Base-by-base conservation (phyloP, 2,797 vertebrate species). In the Oceanodroma leucorhoa region DNA sequence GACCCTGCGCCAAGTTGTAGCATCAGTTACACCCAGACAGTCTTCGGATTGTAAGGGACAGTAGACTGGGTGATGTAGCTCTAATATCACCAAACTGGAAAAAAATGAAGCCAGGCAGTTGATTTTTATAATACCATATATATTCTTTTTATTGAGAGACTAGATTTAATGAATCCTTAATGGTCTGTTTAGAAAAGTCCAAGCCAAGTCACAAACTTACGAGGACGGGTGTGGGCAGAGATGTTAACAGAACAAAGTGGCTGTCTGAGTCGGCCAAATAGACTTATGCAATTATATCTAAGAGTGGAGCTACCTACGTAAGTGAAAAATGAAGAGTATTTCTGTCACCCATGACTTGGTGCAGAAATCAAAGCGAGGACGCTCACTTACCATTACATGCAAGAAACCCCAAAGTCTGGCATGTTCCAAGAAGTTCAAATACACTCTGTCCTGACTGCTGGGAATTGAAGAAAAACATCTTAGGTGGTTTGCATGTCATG, bases 291-390 rank as follows among this genome's bases (percentile, higher is more conserved):
- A 85, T 94, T 95, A 81, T 79, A 87, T 76, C 96, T 84, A 82
- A 96, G 97, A 97, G 94, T 70, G 93, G 96, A 96, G 91, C 94
- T 93, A 94, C 94, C 95, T 95, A 84, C 10, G 3, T 94, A 95
- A 95, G 90, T 82, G 81, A 90, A 91, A 90, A 90, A 93, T 64
- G 69, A 95, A 75, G 95, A 94, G 53, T 85, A 87, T 97, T 97
- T 96, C 94, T 96, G 93, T 93, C 54, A 65, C 78, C 89, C 58
- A 50, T 70, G 90, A 72, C 95, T 94, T 93, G 86, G 91, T 95
- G 83, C 94, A 93, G 94, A 97, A 97, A 98, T 97, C 97, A 96
- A 97, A 98, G 96, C 14, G 18, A 77, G 89, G 69, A 75, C 48
- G 71, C 91, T 97, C 83, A 21, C 77, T 97, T 83, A 93, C 87